Evolutionary conservation across 2,888 invertebrate species (phyloP).

Genomic region (Acanthopleura granulata): DNA sequence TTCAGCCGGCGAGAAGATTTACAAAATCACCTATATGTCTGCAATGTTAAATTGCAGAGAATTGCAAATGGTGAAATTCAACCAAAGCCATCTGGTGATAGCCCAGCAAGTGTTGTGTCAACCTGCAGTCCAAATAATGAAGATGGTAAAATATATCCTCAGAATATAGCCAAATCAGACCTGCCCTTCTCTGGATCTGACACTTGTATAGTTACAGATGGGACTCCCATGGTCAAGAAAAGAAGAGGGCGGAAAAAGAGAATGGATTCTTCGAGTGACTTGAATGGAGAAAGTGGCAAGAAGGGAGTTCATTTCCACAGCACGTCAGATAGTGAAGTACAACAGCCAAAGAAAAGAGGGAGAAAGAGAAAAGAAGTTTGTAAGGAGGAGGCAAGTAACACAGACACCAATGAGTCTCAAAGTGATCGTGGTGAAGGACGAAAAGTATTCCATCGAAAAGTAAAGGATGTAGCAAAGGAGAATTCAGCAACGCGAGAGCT

Average conservation of each 20-base stretch:
- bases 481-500: slow-evolving; percentile 2
- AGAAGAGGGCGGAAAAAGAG: slow-evolving; percentile 8
- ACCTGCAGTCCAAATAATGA: not conserved
- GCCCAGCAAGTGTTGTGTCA: not conserved
- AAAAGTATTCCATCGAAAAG: not conserved
- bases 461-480: slow-evolving; percentile 8
- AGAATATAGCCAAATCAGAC: not conserved
- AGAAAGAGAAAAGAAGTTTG: slow-evolving; percentile 7
- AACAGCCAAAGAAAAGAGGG: slow-evolving; percentile 6
- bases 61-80: not conserved
- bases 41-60: not conserved
- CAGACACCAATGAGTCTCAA: not conserved
- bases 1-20: not conserved
- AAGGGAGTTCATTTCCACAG: not conserved
- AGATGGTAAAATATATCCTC: not conserved
- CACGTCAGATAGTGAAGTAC: not conserved
- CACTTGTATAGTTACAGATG: not conserved
- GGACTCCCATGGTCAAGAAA: not conserved
- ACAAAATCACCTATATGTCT: not conserved
- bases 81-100: not conserved
- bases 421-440: not conserved
- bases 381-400: not conserved
- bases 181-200: not conserved
- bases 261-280: not conserved
- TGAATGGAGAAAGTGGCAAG: not conserved